A percentile compares a stretch with the other conserved stretches of the same genome.
These are phyloP conservation scores for Scylla paramamosain DNA, from an alignment of 1,140 invertebrate genomes.

Conservation along the genomic window DNA sequence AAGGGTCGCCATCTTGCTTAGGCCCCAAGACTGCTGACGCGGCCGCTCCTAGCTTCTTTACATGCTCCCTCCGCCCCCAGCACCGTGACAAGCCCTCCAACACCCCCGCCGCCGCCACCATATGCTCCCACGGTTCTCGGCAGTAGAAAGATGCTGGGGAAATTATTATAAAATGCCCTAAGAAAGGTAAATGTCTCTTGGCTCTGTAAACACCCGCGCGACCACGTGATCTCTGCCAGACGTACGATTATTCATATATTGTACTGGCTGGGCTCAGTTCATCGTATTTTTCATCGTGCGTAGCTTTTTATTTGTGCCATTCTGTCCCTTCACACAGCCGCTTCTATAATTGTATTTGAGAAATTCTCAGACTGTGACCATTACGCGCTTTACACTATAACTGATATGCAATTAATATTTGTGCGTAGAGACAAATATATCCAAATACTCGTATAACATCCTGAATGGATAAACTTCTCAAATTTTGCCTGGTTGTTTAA, in stretches of 20 bases:
- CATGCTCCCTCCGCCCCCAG: not conserved
- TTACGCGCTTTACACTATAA: no score
- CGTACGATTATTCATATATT: constrained; percentile 40
- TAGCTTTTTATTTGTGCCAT: no score
- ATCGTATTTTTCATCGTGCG: not conserved
- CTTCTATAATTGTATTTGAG: no score
- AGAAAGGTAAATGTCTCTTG: not conserved
- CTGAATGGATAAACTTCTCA: no score
- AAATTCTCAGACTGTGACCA: no score
- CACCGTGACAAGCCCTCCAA: not conserved
- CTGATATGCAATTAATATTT: no score
- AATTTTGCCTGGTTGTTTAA: no score
- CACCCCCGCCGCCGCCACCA: constrained; percentile 30
- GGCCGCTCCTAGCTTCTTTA: not conserved
- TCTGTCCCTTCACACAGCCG: no score
- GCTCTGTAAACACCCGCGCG: constrained; percentile 70
- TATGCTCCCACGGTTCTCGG: not conserved
- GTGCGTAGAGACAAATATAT: no score
- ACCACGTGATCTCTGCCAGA: constrained; percentile 61
- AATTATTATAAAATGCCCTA: not conserved
- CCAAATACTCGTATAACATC: no score
- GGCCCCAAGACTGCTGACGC: constrained; percentile 60
- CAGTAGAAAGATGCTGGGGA: not conserved
- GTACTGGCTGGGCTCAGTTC: not conserved
- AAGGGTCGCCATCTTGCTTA: constrained; percentile 73